Conservation (phyloP, 1,140 invertebrate species). For the Bombus sibiricus region DNA sequence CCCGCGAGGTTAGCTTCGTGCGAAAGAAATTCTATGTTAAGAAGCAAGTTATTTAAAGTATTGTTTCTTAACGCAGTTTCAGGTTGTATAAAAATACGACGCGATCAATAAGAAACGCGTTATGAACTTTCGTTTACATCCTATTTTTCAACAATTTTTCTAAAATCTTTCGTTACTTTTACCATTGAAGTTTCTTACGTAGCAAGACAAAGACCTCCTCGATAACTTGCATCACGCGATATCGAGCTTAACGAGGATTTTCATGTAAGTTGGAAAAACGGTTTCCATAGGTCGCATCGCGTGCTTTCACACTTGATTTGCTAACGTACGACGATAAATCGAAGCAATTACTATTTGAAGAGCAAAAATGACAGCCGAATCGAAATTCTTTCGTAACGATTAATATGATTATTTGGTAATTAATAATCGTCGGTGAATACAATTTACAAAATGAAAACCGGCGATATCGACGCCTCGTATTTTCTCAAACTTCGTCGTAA, state of each 20-base stretch:
- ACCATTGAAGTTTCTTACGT: neutral
- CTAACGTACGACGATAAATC: neutral
- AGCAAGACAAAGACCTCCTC: neutral
- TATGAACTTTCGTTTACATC: neutral
- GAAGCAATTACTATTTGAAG: neutral
- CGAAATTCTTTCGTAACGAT: neutral
- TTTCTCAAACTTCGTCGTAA: neutral
- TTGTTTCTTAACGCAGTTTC: neutral
- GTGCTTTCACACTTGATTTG: neutral
- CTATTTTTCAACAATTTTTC: neutral
- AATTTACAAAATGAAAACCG: neutral
- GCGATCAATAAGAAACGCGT: neutral
- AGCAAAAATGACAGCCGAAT: neutral
- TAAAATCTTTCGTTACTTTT: neutral
- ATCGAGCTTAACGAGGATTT: conserved; percentile 46
- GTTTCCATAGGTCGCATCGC: neutral
- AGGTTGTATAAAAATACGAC: too few relatives aligned
- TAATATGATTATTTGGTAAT: neutral
- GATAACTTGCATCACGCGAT: conserved; percentile 58
- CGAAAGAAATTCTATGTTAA: conserved; percentile 24
- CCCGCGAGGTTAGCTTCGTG: neutral
- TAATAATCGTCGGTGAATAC: neutral
- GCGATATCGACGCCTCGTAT: neutral
- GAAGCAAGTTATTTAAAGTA: neutral
- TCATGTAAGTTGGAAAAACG: conserved; percentile 36